phyloP scores from a whole-genome alignment of 2,113 vertebrate genomes.

The Heterotilapia buettikoferi region DNA sequence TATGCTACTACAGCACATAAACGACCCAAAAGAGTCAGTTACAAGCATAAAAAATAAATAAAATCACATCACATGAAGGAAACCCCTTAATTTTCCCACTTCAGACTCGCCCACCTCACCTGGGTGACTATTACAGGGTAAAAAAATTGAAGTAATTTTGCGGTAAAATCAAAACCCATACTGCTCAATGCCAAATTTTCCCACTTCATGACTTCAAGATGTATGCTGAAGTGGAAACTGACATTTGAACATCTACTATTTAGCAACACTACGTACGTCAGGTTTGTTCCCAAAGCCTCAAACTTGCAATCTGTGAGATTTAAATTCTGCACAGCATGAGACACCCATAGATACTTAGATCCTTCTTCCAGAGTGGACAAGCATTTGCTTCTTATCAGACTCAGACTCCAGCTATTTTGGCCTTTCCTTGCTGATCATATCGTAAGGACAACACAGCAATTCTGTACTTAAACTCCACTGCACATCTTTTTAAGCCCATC shows the following conservation, averaged over 20 bases:
- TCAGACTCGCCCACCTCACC: background rate
- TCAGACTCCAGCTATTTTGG: background rate
- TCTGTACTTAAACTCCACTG: background rate
- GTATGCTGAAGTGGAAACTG: background rate
- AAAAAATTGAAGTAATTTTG: background rate
- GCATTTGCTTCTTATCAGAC: background rate
- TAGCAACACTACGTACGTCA: background rate
- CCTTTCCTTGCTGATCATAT: background rate
- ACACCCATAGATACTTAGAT: rapidly evolving
- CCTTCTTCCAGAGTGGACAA: background rate
- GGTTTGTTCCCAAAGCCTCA: background rate
- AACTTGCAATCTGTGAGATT: background rate
- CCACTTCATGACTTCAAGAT: rapidly evolving
- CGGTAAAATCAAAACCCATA: background rate
- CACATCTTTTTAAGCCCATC: background rate
- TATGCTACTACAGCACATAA: background rate
- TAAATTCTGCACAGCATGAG: background rate
- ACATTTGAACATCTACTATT: background rate
- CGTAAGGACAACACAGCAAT: background rate
- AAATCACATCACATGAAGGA: background rate
- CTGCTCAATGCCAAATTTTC: background rate
- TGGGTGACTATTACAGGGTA: background rate
- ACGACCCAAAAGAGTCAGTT: background rate
- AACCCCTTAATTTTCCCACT: background rate
- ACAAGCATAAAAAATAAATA: background rate